These are phyloP conservation scores for Lydus trimaculatus DNA, from an alignment of 2,888 invertebrate genomes.

Conservation along the genomic window DNA sequence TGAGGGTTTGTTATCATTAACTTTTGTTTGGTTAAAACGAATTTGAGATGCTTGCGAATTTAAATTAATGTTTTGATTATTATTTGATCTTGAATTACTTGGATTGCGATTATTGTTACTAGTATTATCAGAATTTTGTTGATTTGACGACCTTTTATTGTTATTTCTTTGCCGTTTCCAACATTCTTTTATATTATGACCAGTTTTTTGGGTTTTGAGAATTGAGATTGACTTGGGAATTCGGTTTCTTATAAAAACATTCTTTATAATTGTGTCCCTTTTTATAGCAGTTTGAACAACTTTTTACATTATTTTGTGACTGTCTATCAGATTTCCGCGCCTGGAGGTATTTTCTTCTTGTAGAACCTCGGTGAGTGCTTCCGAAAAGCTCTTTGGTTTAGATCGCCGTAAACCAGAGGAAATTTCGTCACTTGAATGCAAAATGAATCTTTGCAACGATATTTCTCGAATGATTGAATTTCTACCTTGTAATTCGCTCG, in stretches of 20 bases:
- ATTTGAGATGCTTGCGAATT: not conserved
- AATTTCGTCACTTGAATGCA: not conserved
- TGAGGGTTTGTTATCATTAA: not conserved
- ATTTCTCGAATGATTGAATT: conserved; percentile 3
- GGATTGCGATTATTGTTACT: not conserved
- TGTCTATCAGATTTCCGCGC: not conserved
- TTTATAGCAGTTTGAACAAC: not conserved
- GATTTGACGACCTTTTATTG: conserved; percentile 19
- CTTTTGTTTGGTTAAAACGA: not conserved
- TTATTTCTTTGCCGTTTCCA: conserved; percentile 22
- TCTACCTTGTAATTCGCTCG: not conserved
- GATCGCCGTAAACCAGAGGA: conserved; percentile 13
- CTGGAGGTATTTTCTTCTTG: conserved; percentile 15
- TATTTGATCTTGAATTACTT: not conserved
- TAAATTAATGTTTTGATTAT: not conserved
- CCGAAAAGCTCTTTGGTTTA: conserved; percentile 12
- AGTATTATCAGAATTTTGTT: not conserved
- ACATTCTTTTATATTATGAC: conserved; percentile 29
- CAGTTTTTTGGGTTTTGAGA: conserved; percentile 17
- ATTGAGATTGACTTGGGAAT: not conserved
- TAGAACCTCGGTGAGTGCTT: conserved; percentile 12
- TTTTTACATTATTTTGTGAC: not conserved
- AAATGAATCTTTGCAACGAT: conserved; percentile 6
- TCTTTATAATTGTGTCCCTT: conserved; percentile 14
- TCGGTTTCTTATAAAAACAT: conserved; percentile 12